Evolutionary conservation across 2,113 vertebrate species (phyloP).

Genomic region (Callospermophilus lateralis): DNA sequence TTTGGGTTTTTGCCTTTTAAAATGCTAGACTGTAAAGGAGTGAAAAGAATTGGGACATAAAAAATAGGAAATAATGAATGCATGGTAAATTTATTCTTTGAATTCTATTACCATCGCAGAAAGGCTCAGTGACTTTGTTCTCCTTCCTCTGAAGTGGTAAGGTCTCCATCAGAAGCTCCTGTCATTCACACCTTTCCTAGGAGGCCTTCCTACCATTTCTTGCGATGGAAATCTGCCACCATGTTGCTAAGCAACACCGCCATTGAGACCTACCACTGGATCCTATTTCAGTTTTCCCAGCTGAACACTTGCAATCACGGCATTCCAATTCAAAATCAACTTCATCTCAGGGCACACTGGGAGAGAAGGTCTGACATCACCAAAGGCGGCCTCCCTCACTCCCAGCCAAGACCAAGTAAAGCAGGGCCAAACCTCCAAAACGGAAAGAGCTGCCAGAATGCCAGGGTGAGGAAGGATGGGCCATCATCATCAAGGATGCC

Average conservation of each 20-base stretch:
- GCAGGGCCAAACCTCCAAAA: not conserved
- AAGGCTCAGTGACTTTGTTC: not conserved
- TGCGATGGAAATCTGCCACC: constrained; percentile 23
- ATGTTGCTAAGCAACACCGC: constrained; percentile 43
- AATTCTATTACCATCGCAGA: not conserved
- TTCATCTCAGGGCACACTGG: not conserved
- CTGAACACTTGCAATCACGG: constrained; percentile 47
- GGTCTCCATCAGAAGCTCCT: not conserved
- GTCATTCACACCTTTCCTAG: constrained; percentile 4
- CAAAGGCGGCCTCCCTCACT: not conserved
- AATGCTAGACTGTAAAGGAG: not conserved
- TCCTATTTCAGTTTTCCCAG: constrained; percentile 37
- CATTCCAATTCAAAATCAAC: constrained; percentile 10
- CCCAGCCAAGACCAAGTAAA: not conserved
- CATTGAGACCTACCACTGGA: not conserved
- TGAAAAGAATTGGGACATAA: not conserved
- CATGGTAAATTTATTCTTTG: not conserved
- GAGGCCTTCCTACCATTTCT: constrained; percentile 14
- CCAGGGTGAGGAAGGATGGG: not conserved
- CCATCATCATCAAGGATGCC: too few species aligned
- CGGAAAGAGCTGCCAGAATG: not conserved
- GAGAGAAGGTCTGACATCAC: not conserved
- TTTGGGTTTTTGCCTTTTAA: not conserved
- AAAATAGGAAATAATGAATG: not conserved
- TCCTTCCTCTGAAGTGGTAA: not conserved